Conservation (phyloP, 2,113 vertebrate species). For the Synchiropus splendidus region DNA sequence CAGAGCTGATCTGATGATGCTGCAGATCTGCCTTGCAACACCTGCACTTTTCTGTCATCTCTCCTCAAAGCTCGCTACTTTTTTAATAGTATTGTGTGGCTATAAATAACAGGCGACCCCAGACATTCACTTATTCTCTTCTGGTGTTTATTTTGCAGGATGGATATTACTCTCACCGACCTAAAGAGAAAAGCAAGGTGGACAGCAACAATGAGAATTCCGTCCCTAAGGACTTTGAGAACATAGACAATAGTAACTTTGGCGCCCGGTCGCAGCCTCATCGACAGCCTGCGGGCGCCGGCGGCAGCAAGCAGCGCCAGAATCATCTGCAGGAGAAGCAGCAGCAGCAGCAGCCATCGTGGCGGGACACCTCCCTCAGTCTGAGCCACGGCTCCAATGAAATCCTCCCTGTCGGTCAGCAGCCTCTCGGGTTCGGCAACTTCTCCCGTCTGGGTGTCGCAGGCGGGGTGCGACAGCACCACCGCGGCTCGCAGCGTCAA, state of each 20-base stretch:
- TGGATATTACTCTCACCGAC: conserved; percentile 88
- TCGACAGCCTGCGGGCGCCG: conserved; percentile 63
- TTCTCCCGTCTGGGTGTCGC: conserved; percentile 28
- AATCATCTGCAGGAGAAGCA: conserved; percentile 72
- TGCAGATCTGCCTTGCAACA: conserved; percentile 10
- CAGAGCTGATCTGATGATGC: conserved; percentile 54
- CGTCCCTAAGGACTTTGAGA: conserved; percentile 97
- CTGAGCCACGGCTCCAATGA: conserved; percentile 73
- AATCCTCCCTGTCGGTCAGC: conserved; percentile 52
- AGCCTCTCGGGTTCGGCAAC: conserved; percentile 35
- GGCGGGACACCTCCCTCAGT: conserved; percentile 54
- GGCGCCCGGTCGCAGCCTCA: conserved; percentile 82
- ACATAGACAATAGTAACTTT: conserved; percentile 96
- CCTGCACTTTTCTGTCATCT: too few relatives aligned
- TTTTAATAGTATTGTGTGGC: too few relatives aligned
- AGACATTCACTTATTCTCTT: conserved; percentile 8
- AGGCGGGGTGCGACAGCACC: conserved; percentile 31
- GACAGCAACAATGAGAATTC: conserved; percentile 99
- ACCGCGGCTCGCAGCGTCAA: conserved; percentile 44
- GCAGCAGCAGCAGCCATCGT: conserved; percentile 66
- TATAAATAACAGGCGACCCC: too few relatives aligned
- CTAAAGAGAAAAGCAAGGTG: conserved; percentile 83
- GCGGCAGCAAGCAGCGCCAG: conserved; percentile 69
- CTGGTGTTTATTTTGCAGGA: conserved; percentile 63
- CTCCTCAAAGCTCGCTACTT: too few relatives aligned